A percentile compares a stretch with the other conserved stretches of the same genome.
phyloP scores from a whole-genome alignment of 2,113 vertebrate species.

The Malurus cyaneus region DNA sequence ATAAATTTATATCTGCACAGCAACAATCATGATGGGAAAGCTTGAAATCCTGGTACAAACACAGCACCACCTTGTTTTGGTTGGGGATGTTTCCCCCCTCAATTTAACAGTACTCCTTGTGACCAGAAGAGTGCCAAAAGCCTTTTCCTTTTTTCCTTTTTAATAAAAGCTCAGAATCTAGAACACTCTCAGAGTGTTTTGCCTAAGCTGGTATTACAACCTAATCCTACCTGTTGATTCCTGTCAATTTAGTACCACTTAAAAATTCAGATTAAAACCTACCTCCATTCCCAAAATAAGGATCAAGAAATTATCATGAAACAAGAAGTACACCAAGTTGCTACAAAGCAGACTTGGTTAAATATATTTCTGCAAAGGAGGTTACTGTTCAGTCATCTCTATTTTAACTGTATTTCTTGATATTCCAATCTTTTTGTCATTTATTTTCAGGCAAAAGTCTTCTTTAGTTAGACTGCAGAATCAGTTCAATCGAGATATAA shows the following conservation, averaged over 20 bases:
- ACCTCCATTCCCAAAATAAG: background rate
- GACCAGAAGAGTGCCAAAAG: background rate
- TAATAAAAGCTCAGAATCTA: background rate
- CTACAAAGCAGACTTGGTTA: background rate
- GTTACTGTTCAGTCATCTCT: background rate
- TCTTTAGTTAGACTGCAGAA: background rate
- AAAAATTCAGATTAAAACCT: background rate
- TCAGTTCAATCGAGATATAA: background rate
- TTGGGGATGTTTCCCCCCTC: background rate
- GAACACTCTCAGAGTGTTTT: background rate
- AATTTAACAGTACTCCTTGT: background rate
- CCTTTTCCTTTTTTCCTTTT: background rate
- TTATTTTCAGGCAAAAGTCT: background rate
- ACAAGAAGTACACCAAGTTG: background rate
- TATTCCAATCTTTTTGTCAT: background rate
- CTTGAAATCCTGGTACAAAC: rapidly evolving
- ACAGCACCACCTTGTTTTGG: rapidly evolving
- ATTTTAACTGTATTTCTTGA: background rate
- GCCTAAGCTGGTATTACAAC: background rate
- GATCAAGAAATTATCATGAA: background rate
- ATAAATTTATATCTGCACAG: background rate
- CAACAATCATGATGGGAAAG: background rate
- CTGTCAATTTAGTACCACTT: background rate
- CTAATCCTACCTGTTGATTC: background rate
- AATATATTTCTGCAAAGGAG: background rate